Base-by-base conservation (phyloP, 2,888 invertebrate genomes). In the Electrophaes corylata region DNA sequence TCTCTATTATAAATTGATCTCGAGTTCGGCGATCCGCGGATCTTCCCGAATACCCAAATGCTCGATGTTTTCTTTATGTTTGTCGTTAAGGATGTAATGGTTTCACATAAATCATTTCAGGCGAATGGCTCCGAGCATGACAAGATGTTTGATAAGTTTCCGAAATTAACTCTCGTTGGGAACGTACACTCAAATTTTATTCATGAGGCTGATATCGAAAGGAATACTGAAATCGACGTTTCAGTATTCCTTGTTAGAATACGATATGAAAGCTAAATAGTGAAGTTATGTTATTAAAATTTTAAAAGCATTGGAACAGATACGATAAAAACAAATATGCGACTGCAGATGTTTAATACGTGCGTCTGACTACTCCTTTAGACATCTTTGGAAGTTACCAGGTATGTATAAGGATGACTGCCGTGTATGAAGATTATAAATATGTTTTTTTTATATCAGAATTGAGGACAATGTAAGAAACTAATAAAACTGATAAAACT, bases 1-100 rank as follows among this genome's bases (percentile, higher is more conserved):
- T 78, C 74, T 77, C 75, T 81, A 82, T 80, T 81, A 84, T 79
- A 86, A 84, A 85, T 83, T 80, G 83, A 84, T 78, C 80, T 81
- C 67, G 77, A 76, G 76, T 79, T 81, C 78, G 73, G 71, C 75
- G 79, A 73, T 72, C 74, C 73, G 70, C 73, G 31, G 35, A 54
- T 54, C 47, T 47, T 71, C 71, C 68, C 71, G 73, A 78, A 75
- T 77, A 23, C 23, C 71, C 67, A 72, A 76, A 78, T 80, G 73
- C 16, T 55, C 55, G 51, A 60, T 67, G 68, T 70, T 73, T 71
- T 65, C 59, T 71, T 66, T 70, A 69, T 71, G 69, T 72, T 67
- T 73, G 67, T 60, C 66, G 63, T 65, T 60, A 61, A 62, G 62
- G 53, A 48, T 57, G 55, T 66, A 64, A 71, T 71, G 70, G 66